Evolutionary conservation across 2,113 vertebrate species (phyloP), one percentile per base, ranked within the genome.

Genomic region (Catharus fuscescens): DNA sequence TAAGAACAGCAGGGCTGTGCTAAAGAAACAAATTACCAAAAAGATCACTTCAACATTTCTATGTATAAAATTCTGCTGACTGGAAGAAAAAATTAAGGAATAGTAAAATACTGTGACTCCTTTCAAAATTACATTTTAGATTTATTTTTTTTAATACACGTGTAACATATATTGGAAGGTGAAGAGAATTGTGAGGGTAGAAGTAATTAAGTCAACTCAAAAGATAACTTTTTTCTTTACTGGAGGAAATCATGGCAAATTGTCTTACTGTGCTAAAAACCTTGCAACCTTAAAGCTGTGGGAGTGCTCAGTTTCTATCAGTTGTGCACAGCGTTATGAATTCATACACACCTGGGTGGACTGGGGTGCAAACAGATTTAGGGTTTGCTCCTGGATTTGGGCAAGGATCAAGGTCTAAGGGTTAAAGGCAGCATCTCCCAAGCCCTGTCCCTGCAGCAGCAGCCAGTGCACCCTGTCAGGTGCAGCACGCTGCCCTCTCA

Each of bases 1-100:
- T 67, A 96, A 74, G 84, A 93, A 77, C 50, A 91, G 66, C 65
- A 91, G 36, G n/a, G 53, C 70, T 82, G 40, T 79, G 40, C 61
- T 87, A 69, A 90, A 93, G 94, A 90, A 92, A 90, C 70, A 84
- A 81, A 76, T 78, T 80, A 60, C 62, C 62, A 59, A 47, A 92
- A 83, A 90, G 62, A 96, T 92, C 86, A 66, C 54, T 84, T 89
- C 80, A 71, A 84, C 88, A 64, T 44, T 85, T 81, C 54, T n/a
- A 23, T 18, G 21, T 53, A 77, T 62, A 76, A 76, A 87, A 90
- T 90, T 80, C 44, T 62, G 73, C 92, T 94, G 90, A 86, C 19
- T n/a, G 42, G 6, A 70, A 7, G 25, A 81, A 88, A 95, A 83
- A 88, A 66, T n/a, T 53, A 92, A 59, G 48, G 45, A 74, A 70